Conservation (phyloP, 2,888 invertebrate species). For the Hermodice carunculata region DNA sequence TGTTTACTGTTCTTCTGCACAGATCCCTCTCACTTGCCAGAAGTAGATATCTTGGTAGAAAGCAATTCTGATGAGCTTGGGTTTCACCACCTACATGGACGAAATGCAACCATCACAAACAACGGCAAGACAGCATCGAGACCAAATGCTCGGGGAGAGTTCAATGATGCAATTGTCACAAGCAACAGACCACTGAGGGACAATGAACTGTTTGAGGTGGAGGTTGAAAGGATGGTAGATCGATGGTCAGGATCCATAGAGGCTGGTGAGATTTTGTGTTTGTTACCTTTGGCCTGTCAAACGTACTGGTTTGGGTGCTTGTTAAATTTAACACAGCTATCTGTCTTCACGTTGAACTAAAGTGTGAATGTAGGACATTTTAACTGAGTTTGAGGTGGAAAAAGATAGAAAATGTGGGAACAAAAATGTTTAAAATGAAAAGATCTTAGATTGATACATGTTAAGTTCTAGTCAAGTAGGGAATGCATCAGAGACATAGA, state of each 20-base stretch:
- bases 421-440: no score
- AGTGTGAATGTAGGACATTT: no score
- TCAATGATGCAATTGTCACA: conserved; percentile 94
- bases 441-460: no score
- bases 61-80: conserved; percentile 74
- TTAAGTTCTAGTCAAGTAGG: no score
- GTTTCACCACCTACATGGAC: conserved; percentile 91
- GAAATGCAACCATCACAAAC: conserved; percentile 87
- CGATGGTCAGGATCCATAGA: conserved; percentile 95
- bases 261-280: conserved; percentile 79
- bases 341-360: no score
- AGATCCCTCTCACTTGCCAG: conserved; percentile 1
- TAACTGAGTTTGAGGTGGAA: no score
- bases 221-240: conserved; percentile 90
- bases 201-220: conserved; percentile 92
- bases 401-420: no score
- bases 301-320: no score
- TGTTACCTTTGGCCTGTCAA: background rate
- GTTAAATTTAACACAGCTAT: no score
- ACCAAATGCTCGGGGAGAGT: conserved; percentile 90
- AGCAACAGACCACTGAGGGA: conserved; percentile 89
- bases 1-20: background rate
- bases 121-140: conserved; percentile 88
- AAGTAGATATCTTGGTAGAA: conserved; percentile 7
- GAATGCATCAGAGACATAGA: no score